Evolutionary conservation across 2,797 vertebrate genomes (phyloP), one percentile per base, ranked within the genome.

Genomic region (Myripristis murdjan): DNA sequence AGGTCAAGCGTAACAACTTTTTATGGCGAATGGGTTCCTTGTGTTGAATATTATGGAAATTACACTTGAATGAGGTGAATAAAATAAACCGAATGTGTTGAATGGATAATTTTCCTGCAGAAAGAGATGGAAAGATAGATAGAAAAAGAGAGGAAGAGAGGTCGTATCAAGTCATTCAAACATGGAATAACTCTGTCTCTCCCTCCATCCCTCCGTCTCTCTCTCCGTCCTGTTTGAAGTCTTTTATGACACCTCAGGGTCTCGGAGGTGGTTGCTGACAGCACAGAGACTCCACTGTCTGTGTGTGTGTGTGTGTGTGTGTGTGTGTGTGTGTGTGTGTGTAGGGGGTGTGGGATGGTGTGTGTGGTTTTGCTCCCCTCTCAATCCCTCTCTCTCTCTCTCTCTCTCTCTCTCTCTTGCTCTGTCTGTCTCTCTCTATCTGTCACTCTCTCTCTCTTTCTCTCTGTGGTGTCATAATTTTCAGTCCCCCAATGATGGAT

Each of bases 171-270:
- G 75, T 81, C 78, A 71, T 87, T 86, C 82, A 80, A 85, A 77
- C 74, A 58, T n/a, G 49, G 65, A 63, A 82, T 73, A 47, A 60
- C 64, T 56, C 67, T 68, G 72, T 73, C 77, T 73, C 58, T 80
- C 70, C 71, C 64, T 14, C 71, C 74, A 18, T 77, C 69, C 51
- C 51, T 35, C 60, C 35, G 0, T 82, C 73, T 61, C 70, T 58
- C 26, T 47, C 64, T 49, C 23, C 2, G 22, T 81, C 74, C 59
- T 79, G 59, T 85, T 85, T 89, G 82, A 88, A 89, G 86, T 87
- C 79, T 52, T 89, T 89, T 79, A 85, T 86, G 87, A 89, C 87
- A 90, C 85, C 78, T 90, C 77, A 16, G 84, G 72, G 84, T 88
- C 87, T 88, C 6, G 2, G 43, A 81, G 80, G 86, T 84, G 86